Evolutionary conservation across 2,797 vertebrate genomes (phyloP), one percentile per base, ranked within the genome.

Genomic region (Diplodus puntazzo): DNA sequence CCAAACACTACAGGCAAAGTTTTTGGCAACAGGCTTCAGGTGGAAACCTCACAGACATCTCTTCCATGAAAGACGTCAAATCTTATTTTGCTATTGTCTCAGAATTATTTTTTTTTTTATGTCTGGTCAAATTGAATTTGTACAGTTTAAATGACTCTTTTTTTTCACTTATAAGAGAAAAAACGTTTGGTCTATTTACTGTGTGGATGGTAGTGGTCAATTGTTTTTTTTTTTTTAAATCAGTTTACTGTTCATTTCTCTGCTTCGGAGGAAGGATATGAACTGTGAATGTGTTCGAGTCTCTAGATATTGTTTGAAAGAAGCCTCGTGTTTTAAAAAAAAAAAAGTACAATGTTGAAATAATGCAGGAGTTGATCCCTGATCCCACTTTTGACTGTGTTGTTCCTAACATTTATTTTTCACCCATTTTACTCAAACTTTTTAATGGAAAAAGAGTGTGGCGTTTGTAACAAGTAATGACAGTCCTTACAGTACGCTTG

Each of bases 281-380:
- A 89, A 88, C 85, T 92, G 84, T 92, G 90, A 92, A 92, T 89
- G 75, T 92, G 87, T 86, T 66, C 77, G 58, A 81, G 67, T 88
- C 75, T 84, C 84, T 79, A 68, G 68, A 80, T 82, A 79, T 72
- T 62, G 55, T 85, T 89, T 34, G 49, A 75, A 78, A 75, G 71
- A 82, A 78, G 21, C 68, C 27, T 85, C 21, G 42, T 80, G 77
- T 88, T 77, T 70, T 7, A 34, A 34, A 34, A 34, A 34, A 34
- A 34, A 34, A 34, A 34, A 50, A 84, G 34, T 57, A 83, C 61
- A 69, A 76, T 59, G 72, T 73, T 77, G 61, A 79, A 83, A 82
- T 68, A 49, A 81, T 83, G 80, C 75, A 70, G 71, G 73, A 76
- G 55, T 75, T 81, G 45, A 74, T 73, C 30, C 65, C 69, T 49